Evolutionary conservation across 2,888 invertebrate genomes (phyloP).

Genomic region (Pyrgus malvae): DNA sequence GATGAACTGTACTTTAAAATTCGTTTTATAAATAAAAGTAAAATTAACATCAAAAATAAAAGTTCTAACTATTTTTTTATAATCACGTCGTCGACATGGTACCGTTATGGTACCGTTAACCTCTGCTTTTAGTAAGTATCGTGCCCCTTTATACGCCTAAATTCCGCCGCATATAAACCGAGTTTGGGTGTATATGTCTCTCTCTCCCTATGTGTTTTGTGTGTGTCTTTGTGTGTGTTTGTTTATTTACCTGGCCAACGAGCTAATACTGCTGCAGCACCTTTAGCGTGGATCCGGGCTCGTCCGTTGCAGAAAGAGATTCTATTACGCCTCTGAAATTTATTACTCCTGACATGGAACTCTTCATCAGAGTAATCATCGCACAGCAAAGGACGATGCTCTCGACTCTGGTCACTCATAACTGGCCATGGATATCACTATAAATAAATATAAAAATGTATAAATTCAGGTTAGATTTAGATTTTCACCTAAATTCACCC

Average conservation of each 20-base stretch:
- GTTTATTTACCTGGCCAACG: slow-evolving; percentile 63
- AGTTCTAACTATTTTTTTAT: too few relatives aligned
- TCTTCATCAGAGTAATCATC: slow-evolving; percentile 66
- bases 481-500: too few relatives aligned
- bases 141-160: too few relatives aligned
- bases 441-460: slow-evolving; percentile 14
- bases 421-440: slow-evolving; percentile 54
- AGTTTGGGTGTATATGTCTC: too few relatives aligned
- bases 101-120: too few relatives aligned
- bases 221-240: neutral
- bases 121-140: too few relatives aligned
- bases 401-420: slow-evolving; percentile 60
- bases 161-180: too few relatives aligned
- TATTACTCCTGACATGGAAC: slow-evolving; percentile 38
- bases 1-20: too few relatives aligned
- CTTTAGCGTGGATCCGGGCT: slow-evolving; percentile 52
- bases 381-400: slow-evolving; percentile 62
- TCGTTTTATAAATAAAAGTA: too few relatives aligned
- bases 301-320: slow-evolving; percentile 46
- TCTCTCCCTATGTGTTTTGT: too few relatives aligned
- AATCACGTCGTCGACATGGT: too few relatives aligned
- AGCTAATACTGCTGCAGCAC: slow-evolving; percentile 60
- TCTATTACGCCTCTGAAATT: slow-evolving; percentile 44
- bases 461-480: neutral
- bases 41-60: too few relatives aligned